Conservation (phyloP, 2,888 invertebrate species). For the Chrysodeixis includens region DNA sequence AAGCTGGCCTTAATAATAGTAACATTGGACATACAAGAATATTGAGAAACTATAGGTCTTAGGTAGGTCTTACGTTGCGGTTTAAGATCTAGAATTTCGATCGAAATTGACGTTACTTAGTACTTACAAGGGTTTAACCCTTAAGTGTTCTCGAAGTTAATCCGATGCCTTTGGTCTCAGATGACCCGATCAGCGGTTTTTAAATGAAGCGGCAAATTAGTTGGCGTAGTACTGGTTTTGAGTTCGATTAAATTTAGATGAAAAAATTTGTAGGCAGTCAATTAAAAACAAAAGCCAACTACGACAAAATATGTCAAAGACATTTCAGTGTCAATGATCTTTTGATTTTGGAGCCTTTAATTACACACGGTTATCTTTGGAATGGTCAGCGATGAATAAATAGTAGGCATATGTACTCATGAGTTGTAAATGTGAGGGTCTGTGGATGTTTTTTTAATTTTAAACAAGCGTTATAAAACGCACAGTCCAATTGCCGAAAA, state of each 20-base stretch:
- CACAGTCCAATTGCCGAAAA: too few relatives aligned
- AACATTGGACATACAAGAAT: constrained; percentile 8
- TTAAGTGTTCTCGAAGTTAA: constrained; percentile 42
- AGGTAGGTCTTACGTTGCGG: constrained; percentile 27
- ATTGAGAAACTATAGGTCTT: constrained; percentile 23
- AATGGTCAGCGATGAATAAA: not conserved
- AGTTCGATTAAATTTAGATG: constrained; percentile 22
- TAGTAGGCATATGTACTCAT: too few relatives aligned
- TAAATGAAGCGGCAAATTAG: constrained; percentile 52
- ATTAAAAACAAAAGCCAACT: not conserved
- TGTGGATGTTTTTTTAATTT: too few relatives aligned
- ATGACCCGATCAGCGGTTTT: constrained; percentile 54
- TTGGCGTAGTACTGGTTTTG: constrained; percentile 24
- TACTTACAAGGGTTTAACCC: constrained; percentile 52
- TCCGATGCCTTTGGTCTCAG: constrained; percentile 37
- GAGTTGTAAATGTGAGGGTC: too few relatives aligned
- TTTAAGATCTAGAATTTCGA: constrained; percentile 30
- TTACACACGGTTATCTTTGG: not conserved
- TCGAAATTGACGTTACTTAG: constrained; percentile 41
- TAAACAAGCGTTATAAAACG: too few relatives aligned
- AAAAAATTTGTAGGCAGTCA: not conserved
- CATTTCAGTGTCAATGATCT: not conserved
- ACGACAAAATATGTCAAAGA: not conserved
- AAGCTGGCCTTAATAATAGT: constrained; percentile 20
- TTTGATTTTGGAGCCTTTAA: not conserved